These are phyloP conservation scores for Chrysolina haemoptera DNA, from an alignment of 2,888 invertebrate species.

Conservation along the genomic window DNA sequence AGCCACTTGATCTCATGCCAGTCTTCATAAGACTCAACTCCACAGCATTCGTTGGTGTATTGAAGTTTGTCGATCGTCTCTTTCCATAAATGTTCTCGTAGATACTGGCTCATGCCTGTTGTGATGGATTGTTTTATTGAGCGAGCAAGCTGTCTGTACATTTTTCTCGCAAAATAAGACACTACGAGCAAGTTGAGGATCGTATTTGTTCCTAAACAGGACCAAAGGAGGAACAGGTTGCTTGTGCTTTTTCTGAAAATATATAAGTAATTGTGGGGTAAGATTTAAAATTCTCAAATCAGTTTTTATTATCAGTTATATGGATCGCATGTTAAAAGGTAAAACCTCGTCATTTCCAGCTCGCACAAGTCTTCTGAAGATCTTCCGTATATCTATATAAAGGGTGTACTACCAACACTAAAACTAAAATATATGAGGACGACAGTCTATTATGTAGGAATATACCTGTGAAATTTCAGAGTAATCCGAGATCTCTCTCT, in stretches of 20 bases:
- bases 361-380: no score
- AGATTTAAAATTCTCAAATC: no score
- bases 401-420: no score
- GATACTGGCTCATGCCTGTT: slow-evolving; percentile 74
- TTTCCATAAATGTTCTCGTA: slow-evolving; percentile 74
- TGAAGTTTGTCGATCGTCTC: slow-evolving; percentile 74
- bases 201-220: slow-evolving; percentile 63
- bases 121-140: slow-evolving; percentile 72
- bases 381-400: no score
- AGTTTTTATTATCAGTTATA: no score
- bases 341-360: no score
- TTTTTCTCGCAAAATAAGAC: slow-evolving; percentile 61
- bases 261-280: slow-evolving; percentile 20
- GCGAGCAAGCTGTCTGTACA: slow-evolving; percentile 65
- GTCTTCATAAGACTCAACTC: slow-evolving; percentile 72
- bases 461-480: no score
- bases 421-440: no score
- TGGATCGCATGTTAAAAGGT: no score
- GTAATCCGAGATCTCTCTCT: no score
- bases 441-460: no score
- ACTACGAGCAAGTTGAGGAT: slow-evolving; percentile 64
- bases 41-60: slow-evolving; percentile 73
- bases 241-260: slow-evolving; percentile 67
- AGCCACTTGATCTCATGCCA: slow-evolving; percentile 77
- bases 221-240: slow-evolving; percentile 65